phyloP scores from a whole-genome alignment of 2,113 vertebrate species.

The Aplodontia rufa region DNA sequence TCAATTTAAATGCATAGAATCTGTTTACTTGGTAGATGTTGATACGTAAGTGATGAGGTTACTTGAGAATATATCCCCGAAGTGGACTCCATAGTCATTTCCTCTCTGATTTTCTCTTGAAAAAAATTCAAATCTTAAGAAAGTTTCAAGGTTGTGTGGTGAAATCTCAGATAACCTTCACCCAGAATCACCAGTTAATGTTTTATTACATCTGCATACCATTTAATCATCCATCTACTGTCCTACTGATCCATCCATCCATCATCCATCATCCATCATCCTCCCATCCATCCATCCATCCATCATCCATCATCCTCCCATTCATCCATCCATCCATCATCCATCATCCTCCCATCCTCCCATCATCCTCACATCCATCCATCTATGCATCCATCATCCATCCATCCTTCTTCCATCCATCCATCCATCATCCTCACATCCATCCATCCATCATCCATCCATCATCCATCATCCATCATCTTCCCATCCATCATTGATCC shows the following conservation, averaged over 20 bases:
- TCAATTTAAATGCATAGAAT: not conserved
- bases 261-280: no score
- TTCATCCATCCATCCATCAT: no score
- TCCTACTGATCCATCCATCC: no score
- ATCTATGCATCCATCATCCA: no score
- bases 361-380: no score
- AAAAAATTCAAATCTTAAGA: not conserved
- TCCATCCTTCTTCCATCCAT: no score
- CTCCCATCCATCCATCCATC: no score
- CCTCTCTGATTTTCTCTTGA: not conserved
- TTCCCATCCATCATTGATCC: no score
- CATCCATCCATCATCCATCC: not conserved
- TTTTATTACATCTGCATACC: not conserved
- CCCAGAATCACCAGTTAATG: not conserved
- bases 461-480: not conserved
- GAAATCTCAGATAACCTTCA: not conserved
- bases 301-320: accelerated
- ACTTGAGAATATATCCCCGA: not conserved
- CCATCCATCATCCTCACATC: no score
- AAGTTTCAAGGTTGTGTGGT: not conserved
- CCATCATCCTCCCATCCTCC: no score
- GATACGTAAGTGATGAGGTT: not conserved
- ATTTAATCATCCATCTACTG: not conserved
- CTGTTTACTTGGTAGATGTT: not conserved
- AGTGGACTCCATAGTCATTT: not conserved